A percentile compares a stretch with the other conserved stretches of the same genome.
These are phyloP conservation scores for Eulemur macaco DNA, from an alignment of 2,113 vertebrate species.

Conservation along the genomic window DNA sequence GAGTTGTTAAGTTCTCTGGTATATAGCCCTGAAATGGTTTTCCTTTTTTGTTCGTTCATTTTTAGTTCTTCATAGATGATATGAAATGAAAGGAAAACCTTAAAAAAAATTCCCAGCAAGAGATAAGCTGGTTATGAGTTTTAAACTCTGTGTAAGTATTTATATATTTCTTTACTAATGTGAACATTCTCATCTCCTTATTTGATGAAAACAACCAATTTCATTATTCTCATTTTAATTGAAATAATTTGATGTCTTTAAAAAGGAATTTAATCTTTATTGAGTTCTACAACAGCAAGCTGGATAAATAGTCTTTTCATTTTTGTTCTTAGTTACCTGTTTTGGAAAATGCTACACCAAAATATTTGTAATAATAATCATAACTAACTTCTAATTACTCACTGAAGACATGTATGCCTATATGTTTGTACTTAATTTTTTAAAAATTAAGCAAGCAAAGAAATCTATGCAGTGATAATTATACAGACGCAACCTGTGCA, in stretches of 20 bases:
- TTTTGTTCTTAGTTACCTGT: background rate
- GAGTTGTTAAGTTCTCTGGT: background rate
- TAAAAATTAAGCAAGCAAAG: background rate
- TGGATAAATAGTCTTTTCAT: background rate
- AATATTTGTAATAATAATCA: background rate
- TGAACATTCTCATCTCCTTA: background rate
- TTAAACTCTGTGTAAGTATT: background rate
- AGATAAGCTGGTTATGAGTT: background rate
- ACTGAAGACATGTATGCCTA: background rate
- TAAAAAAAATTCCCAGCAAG: background rate
- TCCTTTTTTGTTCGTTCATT: background rate
- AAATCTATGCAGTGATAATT: background rate
- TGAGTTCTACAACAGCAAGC: background rate
- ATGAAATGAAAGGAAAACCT: background rate
- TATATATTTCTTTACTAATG: background rate
- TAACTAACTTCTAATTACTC: background rate
- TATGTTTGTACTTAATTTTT: background rate
- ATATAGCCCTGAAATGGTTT: background rate
- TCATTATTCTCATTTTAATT: background rate
- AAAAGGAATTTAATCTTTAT: background rate
- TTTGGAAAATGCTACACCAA: background rate
- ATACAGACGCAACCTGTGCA: background rate
- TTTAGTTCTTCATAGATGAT: background rate
- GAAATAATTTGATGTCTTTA: background rate
- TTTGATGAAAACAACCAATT: background rate